A percentile compares a stretch with the other conserved stretches of the same genome.
Evolutionary conservation across 2,888 invertebrate species (phyloP).

Genomic region (Xestia sexstrigata): DNA sequence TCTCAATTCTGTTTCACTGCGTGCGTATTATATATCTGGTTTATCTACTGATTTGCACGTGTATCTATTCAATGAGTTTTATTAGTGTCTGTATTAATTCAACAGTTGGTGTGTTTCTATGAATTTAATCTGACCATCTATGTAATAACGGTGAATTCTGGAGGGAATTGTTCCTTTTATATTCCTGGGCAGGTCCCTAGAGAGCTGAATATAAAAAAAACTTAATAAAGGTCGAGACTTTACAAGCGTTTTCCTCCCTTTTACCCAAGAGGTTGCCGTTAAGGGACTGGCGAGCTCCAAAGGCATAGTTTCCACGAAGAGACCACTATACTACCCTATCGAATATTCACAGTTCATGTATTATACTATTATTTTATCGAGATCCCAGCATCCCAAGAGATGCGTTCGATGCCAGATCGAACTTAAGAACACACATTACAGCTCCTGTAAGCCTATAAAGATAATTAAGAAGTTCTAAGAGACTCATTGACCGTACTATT

Average conservation of each 20-base stretch:
- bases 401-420: constrained; percentile 10
- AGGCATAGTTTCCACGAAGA: constrained; percentile 11
- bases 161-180: constrained; percentile 30
- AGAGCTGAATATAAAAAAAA: constrained; percentile 52
- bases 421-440: constrained; percentile 22
- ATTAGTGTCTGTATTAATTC: constrained; percentile 41
- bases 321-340: constrained; percentile 15
- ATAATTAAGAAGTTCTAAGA: constrained; percentile 50
- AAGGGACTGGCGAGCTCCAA: constrained; percentile 44
- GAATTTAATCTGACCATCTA: constrained; percentile 24
- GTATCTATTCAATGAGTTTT: constrained; percentile 66
- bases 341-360: constrained; percentile 21
- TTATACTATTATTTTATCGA: constrained; percentile 45
- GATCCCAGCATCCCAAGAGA: constrained; percentile 17
- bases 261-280: constrained; percentile 33
- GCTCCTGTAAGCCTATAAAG: constrained; percentile 27
- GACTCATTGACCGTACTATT: constrained; percentile 32
- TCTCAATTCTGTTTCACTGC: constrained; percentile 47
- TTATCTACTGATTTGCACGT: constrained; percentile 70
- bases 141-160: constrained; percentile 5
- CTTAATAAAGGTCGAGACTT: constrained; percentile 49
- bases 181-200: constrained; percentile 23
- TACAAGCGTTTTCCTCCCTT: constrained; percentile 34
- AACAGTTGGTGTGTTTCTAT: constrained; percentile 38
- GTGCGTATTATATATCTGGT: constrained; percentile 62